Evolutionary conservation across 2,797 vertebrate species (phyloP).

Genomic region (Phyllotis vaccarum): DNA sequence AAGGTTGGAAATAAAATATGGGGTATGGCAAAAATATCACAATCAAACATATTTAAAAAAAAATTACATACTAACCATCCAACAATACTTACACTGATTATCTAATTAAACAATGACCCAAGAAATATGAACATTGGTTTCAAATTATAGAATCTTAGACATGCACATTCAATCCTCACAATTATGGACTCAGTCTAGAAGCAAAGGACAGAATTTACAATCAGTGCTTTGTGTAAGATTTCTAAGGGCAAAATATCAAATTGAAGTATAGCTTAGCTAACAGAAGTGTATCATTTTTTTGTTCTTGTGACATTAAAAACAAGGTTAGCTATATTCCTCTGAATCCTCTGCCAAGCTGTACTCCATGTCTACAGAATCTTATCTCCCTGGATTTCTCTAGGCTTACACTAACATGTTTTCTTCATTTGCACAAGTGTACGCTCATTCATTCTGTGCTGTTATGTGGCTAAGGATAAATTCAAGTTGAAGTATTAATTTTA

Average conservation of each 20-base stretch:
- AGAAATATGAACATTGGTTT: too few relatives aligned
- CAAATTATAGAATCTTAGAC: too few relatives aligned
- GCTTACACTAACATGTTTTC: neutral
- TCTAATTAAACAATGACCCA: too few relatives aligned
- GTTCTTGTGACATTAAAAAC: neutral
- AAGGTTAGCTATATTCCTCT: neutral
- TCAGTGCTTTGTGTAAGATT: neutral
- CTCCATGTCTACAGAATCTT: accelerated
- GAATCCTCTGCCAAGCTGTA: neutral
- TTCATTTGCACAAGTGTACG: neutral
- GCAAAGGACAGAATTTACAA: neutral
- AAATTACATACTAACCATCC: too few relatives aligned
- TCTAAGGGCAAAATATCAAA: too few relatives aligned
- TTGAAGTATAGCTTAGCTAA: neutral
- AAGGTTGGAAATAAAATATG: too few relatives aligned
- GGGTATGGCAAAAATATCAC: too few relatives aligned
- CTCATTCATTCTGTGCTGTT: neutral
- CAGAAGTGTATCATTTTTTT: neutral
- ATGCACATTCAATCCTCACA: neutral
- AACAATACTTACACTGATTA: too few relatives aligned
- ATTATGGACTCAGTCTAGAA: neutral
- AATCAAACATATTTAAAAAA: too few relatives aligned
- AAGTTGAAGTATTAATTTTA: neutral
- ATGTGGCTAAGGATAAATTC: neutral
- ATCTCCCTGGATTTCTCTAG: too few relatives aligned